phyloP scores from a whole-genome alignment of 2,888 invertebrate species.

The Hedychridium roseum region DNA sequence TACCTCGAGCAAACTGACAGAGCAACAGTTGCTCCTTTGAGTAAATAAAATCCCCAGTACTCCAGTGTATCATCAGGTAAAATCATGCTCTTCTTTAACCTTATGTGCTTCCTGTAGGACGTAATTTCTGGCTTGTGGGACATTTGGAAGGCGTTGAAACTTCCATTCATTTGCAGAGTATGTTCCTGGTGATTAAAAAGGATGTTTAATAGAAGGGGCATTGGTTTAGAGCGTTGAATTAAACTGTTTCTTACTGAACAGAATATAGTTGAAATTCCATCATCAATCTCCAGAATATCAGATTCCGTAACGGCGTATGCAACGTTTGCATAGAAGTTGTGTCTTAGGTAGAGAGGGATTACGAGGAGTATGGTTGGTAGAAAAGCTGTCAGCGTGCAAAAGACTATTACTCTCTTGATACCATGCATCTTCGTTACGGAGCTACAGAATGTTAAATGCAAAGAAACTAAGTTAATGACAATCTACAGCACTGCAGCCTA shows the following conservation, averaged over 20 bases:
- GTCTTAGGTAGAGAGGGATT: conserved; percentile 79
- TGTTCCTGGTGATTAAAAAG: conserved; percentile 69
- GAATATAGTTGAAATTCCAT: conserved; percentile 84
- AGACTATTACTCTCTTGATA: conserved; percentile 78
- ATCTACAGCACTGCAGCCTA: too few relatives aligned
- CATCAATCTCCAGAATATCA: conserved; percentile 82
- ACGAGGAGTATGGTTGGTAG: conserved; percentile 79
- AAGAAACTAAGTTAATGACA: too few relatives aligned
- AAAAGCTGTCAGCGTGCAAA: conserved; percentile 79
- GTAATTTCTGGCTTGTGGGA: conserved; percentile 75
- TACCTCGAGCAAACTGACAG: conserved; percentile 82
- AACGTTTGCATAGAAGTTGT: conserved; percentile 80
- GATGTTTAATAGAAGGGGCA: too few relatives aligned
- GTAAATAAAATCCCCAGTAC: conserved; percentile 88
- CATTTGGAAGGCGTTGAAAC: conserved; percentile 79
- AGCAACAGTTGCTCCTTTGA: conserved; percentile 79
- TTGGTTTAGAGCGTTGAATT: conserved; percentile 3
- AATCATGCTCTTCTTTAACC: conserved; percentile 82
- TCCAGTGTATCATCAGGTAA: conserved; percentile 86
- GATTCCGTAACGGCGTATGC: conserved; percentile 83
- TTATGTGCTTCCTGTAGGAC: conserved; percentile 74
- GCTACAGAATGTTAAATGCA: too few relatives aligned
- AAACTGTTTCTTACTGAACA: conserved; percentile 66
- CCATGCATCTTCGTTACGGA: conserved; percentile 78
- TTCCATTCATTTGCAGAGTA: conserved; percentile 78